Evolutionary conservation across 2,888 invertebrate species (phyloP), one percentile per base, ranked within the genome.

Genomic region (Eupelmus urozonus): DNA sequence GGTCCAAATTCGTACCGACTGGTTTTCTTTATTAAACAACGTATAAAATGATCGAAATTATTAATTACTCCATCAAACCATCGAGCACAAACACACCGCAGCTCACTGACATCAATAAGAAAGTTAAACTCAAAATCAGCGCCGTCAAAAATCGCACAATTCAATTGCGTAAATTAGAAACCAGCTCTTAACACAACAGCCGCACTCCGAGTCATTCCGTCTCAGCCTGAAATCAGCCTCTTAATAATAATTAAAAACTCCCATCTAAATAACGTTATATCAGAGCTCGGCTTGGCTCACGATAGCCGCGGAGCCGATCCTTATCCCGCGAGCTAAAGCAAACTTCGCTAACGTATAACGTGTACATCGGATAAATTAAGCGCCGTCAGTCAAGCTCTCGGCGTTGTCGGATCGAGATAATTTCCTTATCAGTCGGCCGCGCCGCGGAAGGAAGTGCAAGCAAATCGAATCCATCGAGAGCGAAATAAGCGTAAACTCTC

Each of bases 311-410:
- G 76, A 70, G 70, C 62, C 29, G 53, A 76, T 76, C 66, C 27
- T 0, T n/a, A n/a, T n/a, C 20, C 71, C 5, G 34, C 2, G 27
- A 45, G 29, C 27, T 65, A 57, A 60, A 65, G 71, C 59, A 71
- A 66, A 77, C 71, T 71, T 42, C n/a, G n/a, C n/a, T n/a, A n/a
- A n/a, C n/a, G n/a, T n/a, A n/a, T n/a, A n/a, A n/a, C 65, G 9
- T 27, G 51, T 60, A 66, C 53, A 65, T 60, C 66, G 71, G 40
- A 40, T 77, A 77, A 77, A 77, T 77, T 72, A 72, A 72, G 40
- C 18, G 53, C 66, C 67, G 77, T 77, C 77, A 77, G 62, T 72
- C 65, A 76, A 76, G n/a, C 71, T 65, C 63, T 76, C 65, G 70
- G 63, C 45, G 4, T 51, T 25, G n/a, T 62, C 27, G 69, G 49